phyloP scores from a whole-genome alignment of 2,113 vertebrate species.

The Poecile atricapillus region DNA sequence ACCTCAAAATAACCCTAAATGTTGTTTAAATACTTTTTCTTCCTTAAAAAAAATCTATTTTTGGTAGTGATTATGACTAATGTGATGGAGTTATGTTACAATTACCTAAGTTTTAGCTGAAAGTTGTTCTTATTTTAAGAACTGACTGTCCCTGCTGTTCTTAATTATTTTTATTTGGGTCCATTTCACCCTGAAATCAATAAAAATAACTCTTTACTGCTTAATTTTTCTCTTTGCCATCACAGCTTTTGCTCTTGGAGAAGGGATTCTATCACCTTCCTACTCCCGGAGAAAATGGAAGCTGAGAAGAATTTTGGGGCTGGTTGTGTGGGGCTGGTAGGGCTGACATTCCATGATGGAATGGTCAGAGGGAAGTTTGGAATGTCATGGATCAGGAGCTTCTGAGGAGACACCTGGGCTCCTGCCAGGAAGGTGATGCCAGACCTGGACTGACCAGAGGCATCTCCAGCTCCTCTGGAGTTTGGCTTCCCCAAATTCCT shows the following conservation, averaged over 20 bases:
- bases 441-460: background rate
- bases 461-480: background rate
- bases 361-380: background rate
- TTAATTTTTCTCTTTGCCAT: background rate
- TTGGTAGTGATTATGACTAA: background rate
- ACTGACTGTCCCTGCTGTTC: background rate
- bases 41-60: background rate
- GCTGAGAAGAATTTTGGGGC: background rate
- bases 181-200: background rate
- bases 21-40: background rate
- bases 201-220: background rate
- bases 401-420: background rate
- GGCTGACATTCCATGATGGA: background rate
- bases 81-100: background rate
- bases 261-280: background rate
- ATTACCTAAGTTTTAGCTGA: background rate
- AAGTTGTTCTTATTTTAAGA: background rate
- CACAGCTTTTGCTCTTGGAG: background rate
- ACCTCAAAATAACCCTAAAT: background rate
- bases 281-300: background rate
- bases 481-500: background rate
- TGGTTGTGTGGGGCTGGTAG: background rate
- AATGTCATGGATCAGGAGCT: fast-evolving
- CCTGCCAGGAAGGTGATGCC: background rate
- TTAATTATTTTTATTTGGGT: background rate